phyloP scores from a whole-genome alignment of 1,140 invertebrate genomes.

The Ladona fulva region DNA sequence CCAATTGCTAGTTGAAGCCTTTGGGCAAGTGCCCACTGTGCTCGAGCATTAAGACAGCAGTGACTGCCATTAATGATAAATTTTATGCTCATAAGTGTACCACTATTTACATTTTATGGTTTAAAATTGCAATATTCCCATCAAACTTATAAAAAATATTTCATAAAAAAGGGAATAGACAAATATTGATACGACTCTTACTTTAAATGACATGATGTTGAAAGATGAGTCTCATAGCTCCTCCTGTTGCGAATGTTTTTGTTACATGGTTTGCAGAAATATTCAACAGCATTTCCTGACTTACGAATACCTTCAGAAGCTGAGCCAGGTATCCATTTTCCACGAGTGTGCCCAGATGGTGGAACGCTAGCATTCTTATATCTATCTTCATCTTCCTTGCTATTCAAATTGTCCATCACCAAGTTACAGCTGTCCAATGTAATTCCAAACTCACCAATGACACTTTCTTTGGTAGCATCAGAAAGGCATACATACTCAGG shows the following conservation, averaged over 20 bases:
- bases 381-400: background rate
- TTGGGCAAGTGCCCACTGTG: too few species aligned
- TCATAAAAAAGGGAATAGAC: too few species aligned
- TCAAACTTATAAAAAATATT: too few species aligned
- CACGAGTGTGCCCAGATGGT: background rate
- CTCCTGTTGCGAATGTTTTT: constrained; percentile 1
- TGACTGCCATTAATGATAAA: too few species aligned
- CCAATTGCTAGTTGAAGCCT: too few species aligned
- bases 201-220: background rate
- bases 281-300: background rate
- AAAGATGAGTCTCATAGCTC: background rate
- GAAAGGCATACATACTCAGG: background rate
- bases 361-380: background rate
- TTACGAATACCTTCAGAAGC: background rate
- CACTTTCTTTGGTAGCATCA: background rate
- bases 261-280: background rate
- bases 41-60: too few species aligned
- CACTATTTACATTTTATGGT: too few species aligned
- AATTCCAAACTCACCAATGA: background rate
- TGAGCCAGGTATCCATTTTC: background rate
- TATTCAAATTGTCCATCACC: background rate
- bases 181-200: background rate
- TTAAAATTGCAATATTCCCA: too few species aligned
- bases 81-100: too few species aligned
- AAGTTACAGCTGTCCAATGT: background rate